phyloP scores from a whole-genome alignment of 2,797 vertebrate genomes.

The Phoeniculus purpureus region DNA sequence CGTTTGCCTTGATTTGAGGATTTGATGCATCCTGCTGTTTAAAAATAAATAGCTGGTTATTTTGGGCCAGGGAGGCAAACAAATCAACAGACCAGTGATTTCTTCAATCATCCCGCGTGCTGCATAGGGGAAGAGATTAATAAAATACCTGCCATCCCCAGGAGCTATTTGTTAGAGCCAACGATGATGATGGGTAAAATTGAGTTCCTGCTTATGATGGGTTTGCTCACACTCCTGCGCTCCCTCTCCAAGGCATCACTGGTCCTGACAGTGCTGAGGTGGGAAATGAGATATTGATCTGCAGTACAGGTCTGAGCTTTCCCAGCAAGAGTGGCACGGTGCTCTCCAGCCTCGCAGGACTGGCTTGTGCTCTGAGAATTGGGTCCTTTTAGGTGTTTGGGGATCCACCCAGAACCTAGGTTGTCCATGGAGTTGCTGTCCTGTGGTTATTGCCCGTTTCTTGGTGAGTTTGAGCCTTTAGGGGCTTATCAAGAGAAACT shows the following conservation, averaged over 20 bases:
- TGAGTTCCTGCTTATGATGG: background rate
- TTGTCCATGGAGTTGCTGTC: accelerated
- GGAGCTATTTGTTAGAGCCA: constrained; percentile 44
- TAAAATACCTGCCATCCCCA: constrained; percentile 28
- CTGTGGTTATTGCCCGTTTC: background rate
- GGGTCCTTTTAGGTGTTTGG: background rate
- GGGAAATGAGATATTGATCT: background rate
- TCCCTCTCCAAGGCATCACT: accelerated
- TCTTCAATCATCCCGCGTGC: constrained; percentile 21
- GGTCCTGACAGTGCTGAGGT: accelerated
- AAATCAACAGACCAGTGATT: constrained; percentile 18
- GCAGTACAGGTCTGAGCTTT: background rate
- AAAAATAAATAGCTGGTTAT: constrained; percentile 6
- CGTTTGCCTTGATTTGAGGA: accelerated
- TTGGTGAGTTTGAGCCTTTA: background rate
- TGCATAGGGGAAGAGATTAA: background rate
- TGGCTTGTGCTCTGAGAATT: background rate
- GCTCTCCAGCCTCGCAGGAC: background rate
- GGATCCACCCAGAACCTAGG: background rate
- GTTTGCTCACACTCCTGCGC: accelerated
- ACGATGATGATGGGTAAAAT: background rate
- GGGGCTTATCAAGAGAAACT: background rate
- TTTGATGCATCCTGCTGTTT: background rate
- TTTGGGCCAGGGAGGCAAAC: constrained; percentile 23
- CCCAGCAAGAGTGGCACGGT: accelerated